A percentile compares a stretch with the other conserved stretches of the same genome.
phyloP scores from a whole-genome alignment of 2,888 invertebrate species.

The Pelosia muscerda region DNA sequence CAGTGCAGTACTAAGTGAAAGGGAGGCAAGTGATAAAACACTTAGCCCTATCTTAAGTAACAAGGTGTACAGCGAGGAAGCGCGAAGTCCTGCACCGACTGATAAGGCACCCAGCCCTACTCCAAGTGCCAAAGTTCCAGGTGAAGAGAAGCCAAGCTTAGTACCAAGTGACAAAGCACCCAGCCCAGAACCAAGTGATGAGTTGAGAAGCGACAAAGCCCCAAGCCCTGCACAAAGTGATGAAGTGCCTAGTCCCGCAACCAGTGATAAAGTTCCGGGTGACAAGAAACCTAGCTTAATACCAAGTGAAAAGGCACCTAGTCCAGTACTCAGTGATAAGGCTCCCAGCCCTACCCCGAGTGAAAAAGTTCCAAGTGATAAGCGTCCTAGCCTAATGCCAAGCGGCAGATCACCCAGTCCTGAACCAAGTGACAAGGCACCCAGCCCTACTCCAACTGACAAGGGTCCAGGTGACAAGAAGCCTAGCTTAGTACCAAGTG shows the following conservation, averaged over 20 bases:
- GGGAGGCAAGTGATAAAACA: not conserved
- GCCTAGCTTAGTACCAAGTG: not conserved
- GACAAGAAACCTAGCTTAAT: not conserved
- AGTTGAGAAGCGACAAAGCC: conserved; percentile 21
- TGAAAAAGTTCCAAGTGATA: not conserved
- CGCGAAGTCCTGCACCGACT: too few species aligned
- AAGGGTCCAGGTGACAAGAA: conserved; percentile 11
- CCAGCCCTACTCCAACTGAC: conserved; percentile 21
- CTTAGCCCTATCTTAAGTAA: not conserved
- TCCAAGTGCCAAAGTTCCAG: not conserved
- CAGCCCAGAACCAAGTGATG: conserved; percentile 19
- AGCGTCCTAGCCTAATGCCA: conserved; percentile 13
- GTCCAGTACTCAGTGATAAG: not conserved
- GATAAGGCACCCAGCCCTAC: not conserved
- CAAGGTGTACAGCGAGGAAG: too few species aligned
- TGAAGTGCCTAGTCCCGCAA: conserved; percentile 10
- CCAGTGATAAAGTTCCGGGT: conserved; percentile 19
- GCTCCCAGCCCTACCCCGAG: not conserved
- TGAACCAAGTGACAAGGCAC: conserved; percentile 17
- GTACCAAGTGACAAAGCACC: conserved; percentile 14
- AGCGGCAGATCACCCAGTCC: conserved; percentile 19
- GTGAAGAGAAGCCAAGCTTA: conserved; percentile 19
- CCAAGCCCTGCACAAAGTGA: conserved; percentile 20
- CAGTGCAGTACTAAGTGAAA: conserved; percentile 20
- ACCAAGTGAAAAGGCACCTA: conserved; percentile 14